phyloP scores from a whole-genome alignment of 2,113 vertebrate genomes.

The Clarias batrachus region DNA sequence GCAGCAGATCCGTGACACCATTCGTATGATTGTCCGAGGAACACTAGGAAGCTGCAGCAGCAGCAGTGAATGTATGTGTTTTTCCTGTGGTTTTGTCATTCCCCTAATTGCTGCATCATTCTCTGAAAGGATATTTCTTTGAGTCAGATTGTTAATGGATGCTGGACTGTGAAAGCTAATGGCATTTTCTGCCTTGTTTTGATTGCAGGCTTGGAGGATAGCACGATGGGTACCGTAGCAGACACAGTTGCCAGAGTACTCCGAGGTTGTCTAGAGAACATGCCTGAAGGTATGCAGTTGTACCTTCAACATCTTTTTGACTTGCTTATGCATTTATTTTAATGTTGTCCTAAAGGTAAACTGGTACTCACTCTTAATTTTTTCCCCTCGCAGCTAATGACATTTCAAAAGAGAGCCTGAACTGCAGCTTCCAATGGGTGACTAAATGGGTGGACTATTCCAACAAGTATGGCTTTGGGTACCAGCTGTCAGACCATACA shows the following conservation, averaged over 20 bases:
- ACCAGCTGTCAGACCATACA: constrained; percentile 85
- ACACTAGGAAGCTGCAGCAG: constrained; percentile 85
- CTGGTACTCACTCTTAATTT: background rate
- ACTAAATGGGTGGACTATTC: constrained; percentile 91
- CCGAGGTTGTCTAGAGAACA: constrained; percentile 82
- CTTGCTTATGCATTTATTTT: background rate
- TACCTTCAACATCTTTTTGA: background rate
- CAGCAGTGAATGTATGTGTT: constrained; percentile 82
- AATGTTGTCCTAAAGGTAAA: background rate
- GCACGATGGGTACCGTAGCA: constrained; percentile 82
- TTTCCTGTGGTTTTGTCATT: too few species aligned
- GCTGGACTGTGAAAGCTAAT: constrained; percentile 5
- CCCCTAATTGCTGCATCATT: background rate
- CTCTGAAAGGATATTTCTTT: background rate
- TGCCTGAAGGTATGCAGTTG: constrained; percentile 71
- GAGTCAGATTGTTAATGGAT: constrained; percentile 8
- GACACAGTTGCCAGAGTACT: constrained; percentile 80
- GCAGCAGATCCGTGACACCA: constrained; percentile 79
- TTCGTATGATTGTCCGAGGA: constrained; percentile 85
- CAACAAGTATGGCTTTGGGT: constrained; percentile 87
- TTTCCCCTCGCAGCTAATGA: constrained; percentile 65
- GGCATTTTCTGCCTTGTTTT: constrained; percentile 55
- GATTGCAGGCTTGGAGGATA: constrained; percentile 81
- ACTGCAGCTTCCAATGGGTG: constrained; percentile 83
- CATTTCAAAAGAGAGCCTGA: constrained; percentile 79